Conservation (phyloP, 2,113 vertebrate genomes). For the Indicator maculatus region DNA sequence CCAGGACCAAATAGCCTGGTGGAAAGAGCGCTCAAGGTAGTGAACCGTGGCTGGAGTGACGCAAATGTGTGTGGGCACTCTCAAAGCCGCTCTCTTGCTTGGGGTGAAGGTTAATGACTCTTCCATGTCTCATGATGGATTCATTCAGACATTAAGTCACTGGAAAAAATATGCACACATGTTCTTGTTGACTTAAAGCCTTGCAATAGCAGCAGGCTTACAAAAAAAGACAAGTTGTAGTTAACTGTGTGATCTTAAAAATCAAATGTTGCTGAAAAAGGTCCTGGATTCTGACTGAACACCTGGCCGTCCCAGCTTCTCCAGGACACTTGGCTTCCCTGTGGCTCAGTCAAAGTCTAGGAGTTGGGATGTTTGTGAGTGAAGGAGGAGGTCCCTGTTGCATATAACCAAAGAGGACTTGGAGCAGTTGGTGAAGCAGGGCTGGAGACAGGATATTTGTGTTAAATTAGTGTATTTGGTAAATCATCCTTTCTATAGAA, state of each 20-base stretch:
- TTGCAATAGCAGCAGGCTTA: not conserved
- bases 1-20: conserved; percentile 51
- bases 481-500: not conserved
- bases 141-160: conserved; percentile 40
- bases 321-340: not conserved
- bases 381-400: not conserved
- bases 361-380: not conserved
- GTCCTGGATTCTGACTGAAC: not conserved
- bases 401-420: not conserved
- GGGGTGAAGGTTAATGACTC: conserved; percentile 6
- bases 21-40: conserved; percentile 7
- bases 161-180: conserved; percentile 7
- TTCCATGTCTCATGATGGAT: not conserved
- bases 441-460: not conserved
- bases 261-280: not conserved
- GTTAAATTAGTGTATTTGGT: not conserved
- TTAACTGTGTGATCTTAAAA: conserved; percentile 10
- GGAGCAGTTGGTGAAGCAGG: not conserved
- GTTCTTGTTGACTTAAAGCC: not conserved
- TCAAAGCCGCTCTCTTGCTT: conserved; percentile 16
- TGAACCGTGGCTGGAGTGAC: not conserved
- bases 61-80: not conserved
- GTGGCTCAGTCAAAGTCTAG: not conserved
- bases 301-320: not conserved
- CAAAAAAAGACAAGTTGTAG: not conserved